Evolutionary conservation across 2,113 vertebrate genomes (phyloP).

Genomic region (Phalacrocorax pelagicus): DNA sequence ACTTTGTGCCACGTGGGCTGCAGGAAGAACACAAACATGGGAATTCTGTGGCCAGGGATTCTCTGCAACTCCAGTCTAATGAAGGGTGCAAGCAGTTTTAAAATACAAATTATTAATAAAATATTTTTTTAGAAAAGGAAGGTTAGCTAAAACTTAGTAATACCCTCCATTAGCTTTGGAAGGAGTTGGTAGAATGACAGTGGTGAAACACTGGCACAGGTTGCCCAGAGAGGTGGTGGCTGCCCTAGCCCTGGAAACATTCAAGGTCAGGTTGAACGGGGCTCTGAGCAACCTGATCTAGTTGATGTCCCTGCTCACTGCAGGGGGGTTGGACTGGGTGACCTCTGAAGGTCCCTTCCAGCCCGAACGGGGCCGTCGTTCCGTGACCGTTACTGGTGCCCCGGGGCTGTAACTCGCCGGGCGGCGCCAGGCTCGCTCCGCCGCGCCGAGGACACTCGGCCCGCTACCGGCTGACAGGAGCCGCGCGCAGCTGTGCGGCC

Average conservation of each 20-base stretch:
- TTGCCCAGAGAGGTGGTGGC: neutral
- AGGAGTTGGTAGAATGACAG: neutral
- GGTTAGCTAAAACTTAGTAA: no score
- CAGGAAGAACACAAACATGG: neutral
- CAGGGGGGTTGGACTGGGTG: neutral
- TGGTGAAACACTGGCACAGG: no score
- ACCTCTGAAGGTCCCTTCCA: neutral
- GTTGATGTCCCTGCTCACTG: fast-evolving
- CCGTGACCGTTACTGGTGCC: neutral
- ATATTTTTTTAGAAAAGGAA: neutral
- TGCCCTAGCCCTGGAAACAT: neutral
- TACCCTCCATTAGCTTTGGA: neutral
- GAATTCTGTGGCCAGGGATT: no score
- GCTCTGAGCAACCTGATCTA: neutral
- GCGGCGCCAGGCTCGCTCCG: no score
- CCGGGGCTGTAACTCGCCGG: no score
- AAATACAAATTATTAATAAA: neutral
- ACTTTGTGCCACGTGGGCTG: neutral
- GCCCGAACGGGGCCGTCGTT: neutral
- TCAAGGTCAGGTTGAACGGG: fast-evolving
- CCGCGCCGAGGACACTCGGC: no score
- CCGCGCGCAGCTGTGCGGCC: no score
- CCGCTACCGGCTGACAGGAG: no score
- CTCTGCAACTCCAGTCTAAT: neutral
- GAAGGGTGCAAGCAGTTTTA: fast-evolving